Evolutionary conservation across 2,888 invertebrate species (phyloP), one percentile per base, ranked within the genome.

Genomic region (Oegoconia quadripuncta): DNA sequence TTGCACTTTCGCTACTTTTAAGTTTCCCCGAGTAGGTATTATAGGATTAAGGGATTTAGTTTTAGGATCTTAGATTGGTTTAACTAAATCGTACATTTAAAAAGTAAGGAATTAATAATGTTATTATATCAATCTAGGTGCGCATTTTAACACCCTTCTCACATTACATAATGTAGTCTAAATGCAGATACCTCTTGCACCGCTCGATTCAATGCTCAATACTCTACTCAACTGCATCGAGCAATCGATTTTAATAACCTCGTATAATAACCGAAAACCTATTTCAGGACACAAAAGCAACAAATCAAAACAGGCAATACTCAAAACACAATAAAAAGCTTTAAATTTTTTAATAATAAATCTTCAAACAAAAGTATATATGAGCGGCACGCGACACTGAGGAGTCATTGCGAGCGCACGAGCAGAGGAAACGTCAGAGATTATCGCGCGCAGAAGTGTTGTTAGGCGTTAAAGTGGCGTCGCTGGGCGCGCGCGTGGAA

Each of bases 401-500:
- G 22, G 11, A 20, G 15, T 23, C 9, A 17, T 8, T 16, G 9
- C 8, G 16, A 25, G 23, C 33, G 12, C 11, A 14, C 20, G 22
- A 33, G 15, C 6, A 8, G 12, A 32, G 34, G 7, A 27, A 17
- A 7, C 16, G 34, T 11, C 34, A 11, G 17, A 18, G 26, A 34
- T 9, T 12, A 13, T 14, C 6, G 26, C 18, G 27, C 13, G 26
- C 26, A 18, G 22, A 16, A 31, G 31, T 20, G 12, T 11, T 5
- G 3, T 13, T 22, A 32, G 17, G 18, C 12, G 6, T 2, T 15
- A 18, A 11, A 15, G 30, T 18, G 30, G 29, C 25, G 25, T 83
- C 82, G 76, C 70, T 76, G 59, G 71, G 78, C 61, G 73, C 78
- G 61, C 76, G 81, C 63, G 60, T 81, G 78, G 84, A 78, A 83